A percentile compares a stretch with the other conserved stretches of the same genome.
phyloP scores from a whole-genome alignment of 1,140 invertebrate genomes.

The Batillaria attramentaria region DNA sequence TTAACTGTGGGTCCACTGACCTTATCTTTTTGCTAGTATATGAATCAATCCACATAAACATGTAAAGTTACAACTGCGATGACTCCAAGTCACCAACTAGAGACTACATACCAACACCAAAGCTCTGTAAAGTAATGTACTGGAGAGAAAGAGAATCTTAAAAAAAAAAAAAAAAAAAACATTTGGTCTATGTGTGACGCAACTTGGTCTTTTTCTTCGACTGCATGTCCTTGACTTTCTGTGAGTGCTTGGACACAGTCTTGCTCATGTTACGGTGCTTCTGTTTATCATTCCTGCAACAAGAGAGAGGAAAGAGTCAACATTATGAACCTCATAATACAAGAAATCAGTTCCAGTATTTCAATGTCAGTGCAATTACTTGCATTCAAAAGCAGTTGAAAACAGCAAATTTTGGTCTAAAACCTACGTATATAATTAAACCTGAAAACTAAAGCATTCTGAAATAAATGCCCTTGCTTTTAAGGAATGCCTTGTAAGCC shows the following conservation, averaged over 20 bases:
- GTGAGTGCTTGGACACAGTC: slow-evolving; percentile 60
- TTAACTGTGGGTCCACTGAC: too few species aligned
- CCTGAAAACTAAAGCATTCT: too few species aligned
- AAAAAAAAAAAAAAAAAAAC: too few species aligned
- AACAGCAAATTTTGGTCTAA: too few species aligned
- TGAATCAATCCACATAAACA: slow-evolving; percentile 46
- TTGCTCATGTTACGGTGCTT: slow-evolving; percentile 66
- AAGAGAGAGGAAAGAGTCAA: slow-evolving; percentile 1
- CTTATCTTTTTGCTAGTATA: too few species aligned
- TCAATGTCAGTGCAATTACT: too few species aligned
- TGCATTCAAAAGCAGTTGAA: too few species aligned
- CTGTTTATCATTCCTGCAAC: slow-evolving; percentile 62
- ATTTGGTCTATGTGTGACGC: slow-evolving; percentile 48
- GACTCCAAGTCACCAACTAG: too few species aligned
- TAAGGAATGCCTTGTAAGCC: too few species aligned
- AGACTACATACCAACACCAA: slow-evolving; percentile 55
- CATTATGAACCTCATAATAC: background rate
- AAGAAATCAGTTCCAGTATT: background rate
- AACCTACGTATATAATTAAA: too few species aligned
- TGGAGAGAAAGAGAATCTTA: background rate
- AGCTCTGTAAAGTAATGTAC: slow-evolving; percentile 35
- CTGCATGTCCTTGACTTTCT: slow-evolving; percentile 45
- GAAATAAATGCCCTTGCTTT: too few species aligned
- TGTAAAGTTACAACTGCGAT: too few species aligned
- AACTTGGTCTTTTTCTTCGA: slow-evolving; percentile 54